Base-by-base conservation (phyloP, 2,888 invertebrate genomes). In the Drosophila meridionalis region DNA sequence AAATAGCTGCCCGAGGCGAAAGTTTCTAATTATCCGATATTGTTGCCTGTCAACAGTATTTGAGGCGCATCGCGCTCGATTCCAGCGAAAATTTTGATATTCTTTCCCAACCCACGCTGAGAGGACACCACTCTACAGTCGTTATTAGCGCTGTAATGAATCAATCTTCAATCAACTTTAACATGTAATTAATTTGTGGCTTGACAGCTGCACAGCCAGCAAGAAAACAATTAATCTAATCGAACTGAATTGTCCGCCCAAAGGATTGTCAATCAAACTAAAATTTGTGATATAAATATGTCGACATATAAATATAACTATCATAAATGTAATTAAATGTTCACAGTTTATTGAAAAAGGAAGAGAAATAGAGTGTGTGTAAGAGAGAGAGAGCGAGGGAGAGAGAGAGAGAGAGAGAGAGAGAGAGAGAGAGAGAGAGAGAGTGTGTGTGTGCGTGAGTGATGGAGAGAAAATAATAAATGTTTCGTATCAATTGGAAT, bases 131-230 rank as follows among this genome's bases (percentile, higher is more conserved):
- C 53, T 69, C 34, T 55, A 45, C 56, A 73, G 26, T 43, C 6
- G 32, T 73, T 69, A 65, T 73, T 64, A 57, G 48, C 32, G 28
- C 1, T 8, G 38, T 36, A 69, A 72, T 76, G 53, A 73, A 67
- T 68, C 72, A 68, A 48, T 38, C 71, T 50, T 40, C 32, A 40
- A 42, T 68, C 69, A 70, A 64, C 48, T 64, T 47, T n/a, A 58
- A 75, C 58, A 42, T 58, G 52, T 78, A 89, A 89, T 87, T 82
- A 87, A 87, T 89, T 79, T 55, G 53, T 62, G 38, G 65, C 58
- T 73, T 76, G 83, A 80, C 81, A 89, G 70, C 55, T 68, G 30
- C 34, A 56, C 32, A 48, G 48, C 36, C 34, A 42, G 28, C 12
- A 30, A 14, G 14, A 40, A 43, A 20, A 52, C 53, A 52, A 60